phyloP scores from a whole-genome alignment of 2,113 vertebrate genomes.

The Pelobates fuscus region DNA sequence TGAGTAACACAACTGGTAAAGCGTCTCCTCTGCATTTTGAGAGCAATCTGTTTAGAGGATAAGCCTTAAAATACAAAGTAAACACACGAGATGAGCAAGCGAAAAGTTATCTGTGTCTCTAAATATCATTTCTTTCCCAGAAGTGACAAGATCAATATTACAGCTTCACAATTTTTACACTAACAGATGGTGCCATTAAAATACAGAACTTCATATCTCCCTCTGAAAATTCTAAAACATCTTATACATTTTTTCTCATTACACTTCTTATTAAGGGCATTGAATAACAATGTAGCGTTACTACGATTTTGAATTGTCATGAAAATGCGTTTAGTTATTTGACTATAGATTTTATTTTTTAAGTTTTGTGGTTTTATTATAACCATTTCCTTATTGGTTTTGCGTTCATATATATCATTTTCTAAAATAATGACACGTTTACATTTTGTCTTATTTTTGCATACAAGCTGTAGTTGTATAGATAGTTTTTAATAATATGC shows the following conservation, averaged over 20 bases:
- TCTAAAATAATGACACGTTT: too few species aligned
- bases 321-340: too few species aligned
- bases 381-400: too few species aligned
- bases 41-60: slow-evolving; percentile 45
- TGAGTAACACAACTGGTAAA: slow-evolving; percentile 11
- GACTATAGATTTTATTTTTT: too few species aligned
- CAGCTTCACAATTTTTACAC: slow-evolving; percentile 56
- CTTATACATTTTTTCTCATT: slow-evolving; percentile 31
- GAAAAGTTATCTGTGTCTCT: slow-evolving; percentile 69
- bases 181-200: slow-evolving; percentile 71
- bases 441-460: too few species aligned
- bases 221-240: slow-evolving; percentile 39
- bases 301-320: too few species aligned
- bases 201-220: slow-evolving; percentile 58
- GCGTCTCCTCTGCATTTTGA: slow-evolving; percentile 33
- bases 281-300: neutral
- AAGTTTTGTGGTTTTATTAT: too few species aligned
- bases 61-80: slow-evolving; percentile 48
- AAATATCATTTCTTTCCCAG: slow-evolving; percentile 68
- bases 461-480: too few species aligned
- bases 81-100: slow-evolving; percentile 54
- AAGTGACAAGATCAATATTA: slow-evolving; percentile 74
- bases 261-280: slow-evolving; percentile 38
- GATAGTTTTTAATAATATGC: too few species aligned
- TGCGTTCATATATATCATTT: too few species aligned